Evolutionary conservation across 2,888 invertebrate species (phyloP).

Genomic region (Cheilosia variabilis): DNA sequence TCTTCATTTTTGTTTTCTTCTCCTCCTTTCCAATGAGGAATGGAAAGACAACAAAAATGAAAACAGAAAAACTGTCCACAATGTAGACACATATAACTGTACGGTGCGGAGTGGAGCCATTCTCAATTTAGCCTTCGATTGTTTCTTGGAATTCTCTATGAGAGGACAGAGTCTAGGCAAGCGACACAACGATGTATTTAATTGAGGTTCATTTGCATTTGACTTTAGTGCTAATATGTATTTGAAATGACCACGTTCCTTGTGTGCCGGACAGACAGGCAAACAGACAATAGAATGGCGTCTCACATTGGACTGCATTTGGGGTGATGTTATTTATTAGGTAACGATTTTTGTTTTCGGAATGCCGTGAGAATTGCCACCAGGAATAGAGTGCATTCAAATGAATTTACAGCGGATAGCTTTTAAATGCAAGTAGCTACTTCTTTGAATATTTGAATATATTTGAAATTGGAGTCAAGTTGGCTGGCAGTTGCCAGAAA

Average conservation of each 20-base stretch:
- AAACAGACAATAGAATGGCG: conserved; percentile 31
- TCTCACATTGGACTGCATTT: conserved; percentile 5
- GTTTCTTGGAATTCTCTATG: conserved; percentile 70
- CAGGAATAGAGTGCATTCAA: background rate
- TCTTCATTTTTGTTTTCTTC: background rate
- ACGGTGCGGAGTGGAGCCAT: conserved; percentile 45
- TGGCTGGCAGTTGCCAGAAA: no score
- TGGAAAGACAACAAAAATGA: conserved; percentile 1
- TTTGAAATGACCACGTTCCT: conserved; percentile 49
- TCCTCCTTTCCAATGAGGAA: background rate
- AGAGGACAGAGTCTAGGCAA: conserved; percentile 51
- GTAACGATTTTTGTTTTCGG: background rate
- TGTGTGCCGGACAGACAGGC: conserved; percentile 8
- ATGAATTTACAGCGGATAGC: no score
- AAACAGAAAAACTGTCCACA: conserved; percentile 5
- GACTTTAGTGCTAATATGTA: conserved; percentile 54
- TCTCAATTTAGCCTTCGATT: conserved; percentile 72
- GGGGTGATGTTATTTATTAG: conserved; percentile 26
- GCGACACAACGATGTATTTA: conserved; percentile 44
- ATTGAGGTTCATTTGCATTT: conserved; percentile 70
- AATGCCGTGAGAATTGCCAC: background rate
- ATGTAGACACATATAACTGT: background rate
- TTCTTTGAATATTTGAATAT: no score
- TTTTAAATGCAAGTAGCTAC: no score
- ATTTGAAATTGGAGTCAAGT: no score